A percentile compares a stretch with the other conserved stretches of the same genome.
phyloP scores from a whole-genome alignment of 2,888 invertebrate genomes.

The Neoaliturus tenellus region DNA sequence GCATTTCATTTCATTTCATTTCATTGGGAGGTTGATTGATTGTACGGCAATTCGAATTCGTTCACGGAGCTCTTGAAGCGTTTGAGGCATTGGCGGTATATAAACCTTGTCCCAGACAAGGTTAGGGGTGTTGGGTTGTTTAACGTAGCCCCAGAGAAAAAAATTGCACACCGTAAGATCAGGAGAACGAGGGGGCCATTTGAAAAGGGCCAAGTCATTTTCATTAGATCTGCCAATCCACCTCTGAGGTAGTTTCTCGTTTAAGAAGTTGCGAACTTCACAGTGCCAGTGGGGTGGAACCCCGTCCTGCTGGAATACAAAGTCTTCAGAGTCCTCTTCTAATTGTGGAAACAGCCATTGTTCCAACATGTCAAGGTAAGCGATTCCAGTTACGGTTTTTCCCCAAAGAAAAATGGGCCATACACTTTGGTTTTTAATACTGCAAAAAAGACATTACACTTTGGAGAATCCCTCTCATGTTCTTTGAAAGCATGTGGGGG shows the following conservation, averaged over 20 bases:
- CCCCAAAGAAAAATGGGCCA: slow-evolving; percentile 21
- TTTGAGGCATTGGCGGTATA: slow-evolving; percentile 20
- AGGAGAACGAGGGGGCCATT: slow-evolving; percentile 4
- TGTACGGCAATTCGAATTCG: not conserved
- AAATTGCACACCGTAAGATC: slow-evolving; percentile 2
- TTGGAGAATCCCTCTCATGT: slow-evolving; percentile 16
- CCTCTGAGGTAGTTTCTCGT: slow-evolving; percentile 18
- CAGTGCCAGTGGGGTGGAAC: slow-evolving; percentile 30
- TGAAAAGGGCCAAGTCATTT: not conserved
- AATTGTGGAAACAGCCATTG: slow-evolving; percentile 20
- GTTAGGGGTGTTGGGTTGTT: no score
- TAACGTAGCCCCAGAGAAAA: not conserved
- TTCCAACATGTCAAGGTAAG: slow-evolving; percentile 12
- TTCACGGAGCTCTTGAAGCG: slow-evolving; percentile 1
- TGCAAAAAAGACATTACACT: not conserved
- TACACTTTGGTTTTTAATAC: slow-evolving; percentile 1
- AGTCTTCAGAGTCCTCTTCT: not conserved
- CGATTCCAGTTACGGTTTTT: not conserved
- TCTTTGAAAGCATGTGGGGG: not conserved
- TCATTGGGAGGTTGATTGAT: not conserved
- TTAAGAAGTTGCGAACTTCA: slow-evolving; percentile 18
- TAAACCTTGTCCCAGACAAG: slow-evolving; percentile 19
- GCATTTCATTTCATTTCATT: no score
- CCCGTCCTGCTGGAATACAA: slow-evolving; percentile 30
- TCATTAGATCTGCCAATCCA: slow-evolving; percentile 5